Evolutionary conservation across 2,888 invertebrate species (phyloP).

Genomic region (Arctia plantaginis): DNA sequence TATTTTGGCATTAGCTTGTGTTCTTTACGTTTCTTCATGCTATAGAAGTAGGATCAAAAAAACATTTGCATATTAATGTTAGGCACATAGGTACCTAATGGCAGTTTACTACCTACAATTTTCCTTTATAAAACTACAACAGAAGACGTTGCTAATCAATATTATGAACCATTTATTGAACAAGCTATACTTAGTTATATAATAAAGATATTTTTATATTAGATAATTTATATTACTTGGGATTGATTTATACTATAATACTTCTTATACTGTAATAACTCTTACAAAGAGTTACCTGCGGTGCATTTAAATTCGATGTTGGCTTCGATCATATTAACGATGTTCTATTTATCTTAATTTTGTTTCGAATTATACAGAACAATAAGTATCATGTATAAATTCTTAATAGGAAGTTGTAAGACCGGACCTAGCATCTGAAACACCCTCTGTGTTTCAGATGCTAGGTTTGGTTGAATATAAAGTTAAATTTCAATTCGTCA

Average conservation of each 20-base stretch:
- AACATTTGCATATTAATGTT: too few relatives aligned
- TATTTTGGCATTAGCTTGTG: not conserved
- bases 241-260: too few relatives aligned
- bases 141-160: not conserved
- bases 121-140: too few relatives aligned
- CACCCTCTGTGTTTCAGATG: not conserved
- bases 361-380: not conserved
- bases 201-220: not conserved
- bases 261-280: not conserved
- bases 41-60: too few relatives aligned
- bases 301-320: constrained; percentile 18
- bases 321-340: constrained; percentile 29
- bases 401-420: not conserved
- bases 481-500: too few relatives aligned
- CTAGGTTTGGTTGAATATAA: too few relatives aligned
- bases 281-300: constrained; percentile 2
- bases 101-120: too few relatives aligned
- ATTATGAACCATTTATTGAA: not conserved
- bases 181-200: not conserved
- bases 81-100: not conserved
- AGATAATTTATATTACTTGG: too few relatives aligned
- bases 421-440: too few relatives aligned
- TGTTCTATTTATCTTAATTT: constrained; percentile 30
- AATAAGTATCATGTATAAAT: not conserved
- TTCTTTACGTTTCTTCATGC: too few relatives aligned